Base-by-base conservation (phyloP, 2,797 vertebrate species). In the Gila robusta region DNA sequence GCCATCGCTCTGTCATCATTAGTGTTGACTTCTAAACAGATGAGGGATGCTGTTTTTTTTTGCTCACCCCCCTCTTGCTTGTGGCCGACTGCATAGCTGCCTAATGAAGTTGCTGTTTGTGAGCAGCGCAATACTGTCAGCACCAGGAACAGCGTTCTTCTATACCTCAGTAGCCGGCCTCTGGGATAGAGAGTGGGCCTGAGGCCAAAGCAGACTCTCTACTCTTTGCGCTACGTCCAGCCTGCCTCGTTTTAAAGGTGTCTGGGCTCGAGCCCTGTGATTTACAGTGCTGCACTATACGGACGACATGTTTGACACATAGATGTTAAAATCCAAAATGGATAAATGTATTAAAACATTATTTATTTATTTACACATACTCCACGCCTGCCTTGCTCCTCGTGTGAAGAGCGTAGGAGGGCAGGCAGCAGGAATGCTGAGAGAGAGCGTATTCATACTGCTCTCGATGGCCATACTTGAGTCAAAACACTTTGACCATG, bases 81-180 rank as follows among this genome's bases (percentile, higher is more conserved):
- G 86, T 82, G 88, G 88, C 84, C 54, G 79, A 84, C 82, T 89
- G 87, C 87, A 90, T 85, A 88, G 88, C 88, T 86, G 47, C 76
- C 87, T 91, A 92, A 90, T 92, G 90, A 90, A 89, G 89, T 81
- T 87, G 88, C 83, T 89, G 91, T 91, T 91, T 91, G 90, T 91
- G 88, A 82, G 87, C 64, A 49, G 83, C 54, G 81, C 87, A 88
- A 44, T 74, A 88, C 90, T 91, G 90, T 91, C 90, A 91, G 91
- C 91, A 91, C 89, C 86, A 86, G 54, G 86, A 90, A 91, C 92
- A 92, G 90, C 90, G 78, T 89, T 80, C 89, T 90, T 92, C 91
- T 90, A 90, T 91, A 89, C 90, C 81, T 78, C 59, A 79, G 64
- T 74, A 32, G 56, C 83, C 76, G 26, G 79, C 81, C 79, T 87